Conservation (phyloP, 1,140 invertebrate genomes). For the Metaphire vulgaris region DNA sequence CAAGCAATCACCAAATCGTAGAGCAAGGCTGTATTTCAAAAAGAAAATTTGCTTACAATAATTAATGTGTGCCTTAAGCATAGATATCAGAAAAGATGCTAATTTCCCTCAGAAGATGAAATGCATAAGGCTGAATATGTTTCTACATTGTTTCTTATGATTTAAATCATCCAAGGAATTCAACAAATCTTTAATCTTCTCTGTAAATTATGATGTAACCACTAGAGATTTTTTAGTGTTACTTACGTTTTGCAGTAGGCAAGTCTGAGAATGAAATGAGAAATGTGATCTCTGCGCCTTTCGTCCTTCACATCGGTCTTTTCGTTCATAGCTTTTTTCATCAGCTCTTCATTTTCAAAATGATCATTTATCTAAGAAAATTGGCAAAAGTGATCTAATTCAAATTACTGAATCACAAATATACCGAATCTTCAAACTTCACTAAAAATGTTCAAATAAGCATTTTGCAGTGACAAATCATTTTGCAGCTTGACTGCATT, state of each 20-base stretch:
- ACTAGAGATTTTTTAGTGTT: no score
- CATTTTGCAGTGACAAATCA: not conserved
- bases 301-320: conserved; percentile 34
- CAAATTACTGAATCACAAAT: not conserved
- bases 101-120: not conserved
- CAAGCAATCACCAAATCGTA: no score
- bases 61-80: not conserved
- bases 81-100: not conserved
- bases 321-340: not conserved
- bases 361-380: not conserved
- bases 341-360: not conserved
- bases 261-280: conserved; percentile 85
- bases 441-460: not conserved
- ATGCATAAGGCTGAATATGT: not conserved
- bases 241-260: conserved; percentile 68
- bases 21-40: no score
- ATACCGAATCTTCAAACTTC: not conserved
- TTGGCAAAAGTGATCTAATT: not conserved
- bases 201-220: no score
- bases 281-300: conserved; percentile 74
- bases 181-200: no score
- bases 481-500: no score
- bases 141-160: no score
- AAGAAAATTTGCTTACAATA: no score
- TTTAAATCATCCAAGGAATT: no score